Conservation (phyloP, 1,140 invertebrate genomes). For the Anagrus nilaparvatae region DNA sequence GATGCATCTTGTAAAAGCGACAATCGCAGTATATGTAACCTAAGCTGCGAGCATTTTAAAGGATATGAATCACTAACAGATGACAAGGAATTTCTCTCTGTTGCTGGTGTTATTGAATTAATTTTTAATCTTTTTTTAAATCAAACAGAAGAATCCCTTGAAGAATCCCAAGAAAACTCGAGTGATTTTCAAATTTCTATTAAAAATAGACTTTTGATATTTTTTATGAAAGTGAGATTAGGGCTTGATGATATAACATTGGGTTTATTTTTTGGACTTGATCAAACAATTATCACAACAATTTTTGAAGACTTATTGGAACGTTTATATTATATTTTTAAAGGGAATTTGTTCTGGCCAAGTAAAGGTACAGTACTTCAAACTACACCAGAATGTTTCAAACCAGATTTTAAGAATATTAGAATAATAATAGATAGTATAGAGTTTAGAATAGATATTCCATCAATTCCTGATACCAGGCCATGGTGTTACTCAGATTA, state of each 20-base stretch:
- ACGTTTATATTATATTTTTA: not conserved
- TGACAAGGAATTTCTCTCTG: no score
- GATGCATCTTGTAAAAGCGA: no score
- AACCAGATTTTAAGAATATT: slow-evolving; percentile 2
- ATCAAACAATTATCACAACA: not conserved
- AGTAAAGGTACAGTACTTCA: not conserved
- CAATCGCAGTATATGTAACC: no score
- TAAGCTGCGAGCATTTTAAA: no score
- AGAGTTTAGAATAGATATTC: slow-evolving; percentile 25
- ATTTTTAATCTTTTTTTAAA: no score
- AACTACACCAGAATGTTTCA: not conserved
- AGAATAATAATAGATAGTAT: slow-evolving; percentile 4
- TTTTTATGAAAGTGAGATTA: not conserved
- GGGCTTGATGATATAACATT: not conserved
- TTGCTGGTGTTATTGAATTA: no score
- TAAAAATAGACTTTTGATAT: not conserved
- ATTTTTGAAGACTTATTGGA: not conserved
- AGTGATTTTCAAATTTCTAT: slow-evolving; percentile 4
- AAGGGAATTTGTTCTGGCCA: not conserved
- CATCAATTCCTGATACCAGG: slow-evolving; percentile 20
- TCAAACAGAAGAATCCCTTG: no score
- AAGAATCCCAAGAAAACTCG: no score
- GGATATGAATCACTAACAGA: no score
- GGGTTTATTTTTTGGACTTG: not conserved
- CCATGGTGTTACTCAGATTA: slow-evolving; percentile 30